phyloP scores from a whole-genome alignment of 2,888 invertebrate genomes.

The Napeogenes inachia region DNA sequence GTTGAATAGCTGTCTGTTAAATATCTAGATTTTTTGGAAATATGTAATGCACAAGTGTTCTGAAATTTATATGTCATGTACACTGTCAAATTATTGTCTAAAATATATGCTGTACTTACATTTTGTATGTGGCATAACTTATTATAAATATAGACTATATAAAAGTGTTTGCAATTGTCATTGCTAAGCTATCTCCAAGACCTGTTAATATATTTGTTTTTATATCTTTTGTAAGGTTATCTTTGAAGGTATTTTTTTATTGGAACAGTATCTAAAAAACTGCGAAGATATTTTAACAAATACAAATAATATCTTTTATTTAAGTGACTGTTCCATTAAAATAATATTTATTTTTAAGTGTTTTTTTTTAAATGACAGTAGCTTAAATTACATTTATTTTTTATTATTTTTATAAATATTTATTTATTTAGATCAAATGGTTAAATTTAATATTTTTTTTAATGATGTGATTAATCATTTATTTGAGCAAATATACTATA shows the following conservation, averaged over 20 bases:
- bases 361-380: neutral
- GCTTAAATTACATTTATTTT: neutral
- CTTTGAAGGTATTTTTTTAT: neutral
- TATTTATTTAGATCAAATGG: neutral
- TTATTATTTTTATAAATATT: neutral
- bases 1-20: neutral
- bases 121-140: too few species aligned
- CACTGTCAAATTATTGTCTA: too few species aligned
- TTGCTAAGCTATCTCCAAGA: neutral
- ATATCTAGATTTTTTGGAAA: too few species aligned
- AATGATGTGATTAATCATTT: too few species aligned
- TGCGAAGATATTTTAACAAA: neutral
- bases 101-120: too few species aligned
- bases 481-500: too few species aligned
- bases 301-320: neutral
- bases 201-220: neutral
- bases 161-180: too few species aligned
- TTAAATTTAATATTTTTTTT: neutral
- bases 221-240: neutral
- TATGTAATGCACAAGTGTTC: too few species aligned
- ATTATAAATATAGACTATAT: too few species aligned
- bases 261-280: neutral
- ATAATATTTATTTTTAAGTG: conserved; percentile 2
- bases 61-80: too few species aligned
- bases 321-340: neutral